These are phyloP conservation scores for Drusus annulatus DNA, from an alignment of 1,140 invertebrate genomes.

Conservation along the genomic window DNA sequence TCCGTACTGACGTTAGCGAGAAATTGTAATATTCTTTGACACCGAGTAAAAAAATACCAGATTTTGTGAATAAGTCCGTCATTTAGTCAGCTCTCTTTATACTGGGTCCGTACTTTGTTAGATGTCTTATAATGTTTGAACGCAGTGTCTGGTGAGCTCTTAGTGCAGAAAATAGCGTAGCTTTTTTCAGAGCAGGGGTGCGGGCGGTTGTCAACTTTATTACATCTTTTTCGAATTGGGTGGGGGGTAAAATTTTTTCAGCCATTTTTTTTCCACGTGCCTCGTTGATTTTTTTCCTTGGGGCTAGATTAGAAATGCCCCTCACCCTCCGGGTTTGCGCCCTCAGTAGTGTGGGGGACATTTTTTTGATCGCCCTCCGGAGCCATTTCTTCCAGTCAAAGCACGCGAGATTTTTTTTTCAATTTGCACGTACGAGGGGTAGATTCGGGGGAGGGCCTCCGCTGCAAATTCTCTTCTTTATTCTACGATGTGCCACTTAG, in stretches of 20 bases:
- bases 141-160: background rate
- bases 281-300: conserved; percentile 46
- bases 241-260: conserved; percentile 49
- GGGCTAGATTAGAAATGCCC: conserved; percentile 48
- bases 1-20: background rate
- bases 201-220: conserved; percentile 55
- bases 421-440: conserved; percentile 46
- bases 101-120: background rate
- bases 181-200: conserved; percentile 39
- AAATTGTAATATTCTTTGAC: background rate
- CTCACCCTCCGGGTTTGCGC: conserved; percentile 34
- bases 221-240: conserved; percentile 48
- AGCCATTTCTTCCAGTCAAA: conserved; percentile 37
- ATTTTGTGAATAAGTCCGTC: background rate
- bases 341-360: conserved; percentile 21
- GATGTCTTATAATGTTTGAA: background rate
- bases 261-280: conserved; percentile 53
- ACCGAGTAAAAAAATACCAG: background rate
- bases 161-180: conserved; percentile 11
- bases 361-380: conserved; percentile 43
- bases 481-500: conserved; percentile 46
- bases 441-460: background rate
- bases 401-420: conserved; percentile 50
- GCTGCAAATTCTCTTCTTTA: background rate
- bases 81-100: conserved; percentile 11